Conservation (phyloP, 2,888 invertebrate species). For the Phragmatobia fuliginosa region DNA sequence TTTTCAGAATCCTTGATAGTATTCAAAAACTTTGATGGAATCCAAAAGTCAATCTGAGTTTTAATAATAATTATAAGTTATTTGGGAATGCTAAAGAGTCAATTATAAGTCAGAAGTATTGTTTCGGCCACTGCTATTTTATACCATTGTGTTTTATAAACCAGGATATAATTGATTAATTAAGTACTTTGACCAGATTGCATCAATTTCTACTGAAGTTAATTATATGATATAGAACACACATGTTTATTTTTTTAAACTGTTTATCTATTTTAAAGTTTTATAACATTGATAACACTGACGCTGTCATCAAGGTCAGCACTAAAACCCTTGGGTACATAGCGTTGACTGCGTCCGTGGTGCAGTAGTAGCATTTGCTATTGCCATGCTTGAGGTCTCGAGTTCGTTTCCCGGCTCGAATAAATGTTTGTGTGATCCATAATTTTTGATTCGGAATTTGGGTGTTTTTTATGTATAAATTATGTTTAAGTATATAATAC, state of each 20-base stretch:
- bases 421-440: too few species aligned
- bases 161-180: background rate
- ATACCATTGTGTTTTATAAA: background rate
- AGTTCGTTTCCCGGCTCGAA: too few species aligned
- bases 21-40: constrained; percentile 8
- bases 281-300: background rate
- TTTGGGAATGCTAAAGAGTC: background rate
- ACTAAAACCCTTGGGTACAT: too few species aligned
- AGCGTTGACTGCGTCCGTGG: too few species aligned
- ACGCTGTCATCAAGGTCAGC: background rate
- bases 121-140: background rate
- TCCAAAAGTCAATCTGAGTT: constrained; percentile 1
- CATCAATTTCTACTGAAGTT: background rate
- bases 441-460: too few species aligned
- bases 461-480: too few species aligned
- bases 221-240: background rate
- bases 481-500: too few species aligned
- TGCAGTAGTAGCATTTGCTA: too few species aligned
- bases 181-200: background rate
- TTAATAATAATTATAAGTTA: background rate
- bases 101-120: background rate
- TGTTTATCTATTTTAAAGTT: background rate
- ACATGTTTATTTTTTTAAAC: background rate
- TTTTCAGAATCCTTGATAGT: constrained; percentile 1
- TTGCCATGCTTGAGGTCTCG: too few species aligned